Base-by-base conservation (phyloP, 1,140 invertebrate species). In the Nephila pilipes region DNA sequence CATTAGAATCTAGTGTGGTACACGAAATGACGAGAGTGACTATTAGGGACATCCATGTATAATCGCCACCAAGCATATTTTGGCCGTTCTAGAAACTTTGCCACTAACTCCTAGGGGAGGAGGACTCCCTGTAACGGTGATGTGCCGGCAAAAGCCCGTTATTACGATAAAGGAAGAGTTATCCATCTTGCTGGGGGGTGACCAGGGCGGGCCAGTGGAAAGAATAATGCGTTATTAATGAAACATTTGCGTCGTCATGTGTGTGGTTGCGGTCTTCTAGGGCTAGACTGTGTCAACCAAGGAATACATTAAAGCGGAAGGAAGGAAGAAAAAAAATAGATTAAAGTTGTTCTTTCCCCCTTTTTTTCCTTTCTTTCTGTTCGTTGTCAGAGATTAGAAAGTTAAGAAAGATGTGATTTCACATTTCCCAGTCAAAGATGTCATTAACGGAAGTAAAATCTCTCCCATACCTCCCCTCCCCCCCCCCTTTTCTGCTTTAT, bases 211-310 rank as follows among this genome's bases (percentile, higher is more conserved):
- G 54, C 22, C 81, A 29, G 2, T 46, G 22, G 38, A 83, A 83
- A 83, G 81, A 83, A 83, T 83, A 83, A 83, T 83, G 81, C 46
- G 54, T 83, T 83, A 83, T 83, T 83, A 83, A 83, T 83, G 81
- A 83, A 83, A 83, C 81, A 83, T 83, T 83, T 83, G 81, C 81
- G 81, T 55, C 81, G 22, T 83, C 81, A 83, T 57, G 81, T 83
- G 81, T 54, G 81, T 38, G 38, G 22, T 29, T 18, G 54, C 38
- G 22, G 25, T 29, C 29, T 83, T 25, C 10, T 38, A 57, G 54
- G 25, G 63, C 8, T 65, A 65, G n/a, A 65, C 54, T 25, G n/a
- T 55, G 81, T 83, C 81, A 83, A 57, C 81, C 46, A 25, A 83
- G 46, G 81, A 83, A 83, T 16, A 55, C 81, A 83, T 83, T 83